phyloP scores from a whole-genome alignment of 2,888 invertebrate species.

The Cordilura impudica region DNA sequence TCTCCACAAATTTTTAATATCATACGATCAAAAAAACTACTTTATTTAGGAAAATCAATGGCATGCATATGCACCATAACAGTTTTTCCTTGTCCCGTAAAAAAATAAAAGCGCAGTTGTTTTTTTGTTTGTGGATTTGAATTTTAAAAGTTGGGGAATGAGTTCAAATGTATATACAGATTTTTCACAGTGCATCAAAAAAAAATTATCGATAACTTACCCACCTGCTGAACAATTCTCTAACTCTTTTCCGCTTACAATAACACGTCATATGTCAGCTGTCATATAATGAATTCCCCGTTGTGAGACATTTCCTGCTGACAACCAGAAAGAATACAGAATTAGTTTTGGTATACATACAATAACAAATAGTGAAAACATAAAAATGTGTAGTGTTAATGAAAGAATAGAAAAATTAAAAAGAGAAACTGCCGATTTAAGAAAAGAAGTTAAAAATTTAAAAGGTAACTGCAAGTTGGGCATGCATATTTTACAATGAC shows the following conservation, averaged over 20 bases:
- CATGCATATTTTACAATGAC: background rate
- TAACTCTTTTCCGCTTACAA: slow-evolving; percentile 38
- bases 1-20: too few relatives aligned
- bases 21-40: too few relatives aligned
- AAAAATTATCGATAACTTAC: background rate
- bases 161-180: too few relatives aligned
- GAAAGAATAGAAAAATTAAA: slow-evolving; percentile 53
- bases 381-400: slow-evolving; percentile 38
- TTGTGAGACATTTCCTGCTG: slow-evolving; percentile 36
- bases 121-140: background rate
- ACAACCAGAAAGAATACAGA: slow-evolving; percentile 9
- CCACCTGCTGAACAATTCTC: background rate
- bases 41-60: too few relatives aligned
- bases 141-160: too few relatives aligned
- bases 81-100: background rate
- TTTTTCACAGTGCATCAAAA: background rate
- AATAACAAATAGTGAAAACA: slow-evolving; percentile 6
- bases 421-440: slow-evolving; percentile 37
- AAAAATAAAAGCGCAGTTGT: too few relatives aligned
- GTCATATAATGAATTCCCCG: slow-evolving; percentile 47
- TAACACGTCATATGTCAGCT: background rate
- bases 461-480: slow-evolving; percentile 37
- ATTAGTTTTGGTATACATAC: slow-evolving; percentile 8
- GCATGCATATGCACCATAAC: too few relatives aligned
- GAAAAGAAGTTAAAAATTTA: slow-evolving; percentile 44